Evolutionary conservation across 2,888 invertebrate genomes (phyloP), one percentile per base, ranked within the genome.

Genomic region (Ganaspis brasiliensis): DNA sequence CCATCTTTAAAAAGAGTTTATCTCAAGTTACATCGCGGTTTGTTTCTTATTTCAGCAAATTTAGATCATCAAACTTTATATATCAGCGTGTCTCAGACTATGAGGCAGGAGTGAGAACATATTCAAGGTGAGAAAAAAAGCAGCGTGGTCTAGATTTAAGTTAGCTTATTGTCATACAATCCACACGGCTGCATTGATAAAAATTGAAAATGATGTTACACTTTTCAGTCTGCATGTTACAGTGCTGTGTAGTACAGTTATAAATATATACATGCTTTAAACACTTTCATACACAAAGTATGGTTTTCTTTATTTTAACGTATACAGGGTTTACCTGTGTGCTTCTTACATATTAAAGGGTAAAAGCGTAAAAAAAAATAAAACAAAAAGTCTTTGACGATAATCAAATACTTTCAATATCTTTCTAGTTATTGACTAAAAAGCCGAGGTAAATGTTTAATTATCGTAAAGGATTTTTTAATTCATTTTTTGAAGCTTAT

Each of bases 61-160:
- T 92, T 93, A 93, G 93, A 92, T 91, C 93, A 89, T 90, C 91
- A 90, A 92, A 92, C 92, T 91, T 91, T 92, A 91, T 91, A 92
- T 93, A 93, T 92, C 93, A 93, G 91, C 93, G 93, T 91, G 92
- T 92, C 92, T 93, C 93, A 91, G 93, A 93, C 92, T 93, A 92
- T 92, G 93, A 93, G 92, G 92, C 92, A 89, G 92, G 92, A 90
- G 91, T 91, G 90, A 92, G 92, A 91, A 91, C 92, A 90, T 92
- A 92, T 91, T 92, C 92, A 92, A 93, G 93, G 93, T 93, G 93
- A 93, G 93, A 91, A 52, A 19, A 86, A 88, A 85, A 89, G 88
- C 89, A 87, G 89, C 88, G 90, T 89, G 89, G 87, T 89, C 83
- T 90, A 90, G 87, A 89, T 86, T 85, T 89, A 87, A 90, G 89